These are phyloP conservation scores for Choloepus didactylus DNA, from an alignment of 2,797 vertebrate genomes.

Conservation along the genomic window DNA sequence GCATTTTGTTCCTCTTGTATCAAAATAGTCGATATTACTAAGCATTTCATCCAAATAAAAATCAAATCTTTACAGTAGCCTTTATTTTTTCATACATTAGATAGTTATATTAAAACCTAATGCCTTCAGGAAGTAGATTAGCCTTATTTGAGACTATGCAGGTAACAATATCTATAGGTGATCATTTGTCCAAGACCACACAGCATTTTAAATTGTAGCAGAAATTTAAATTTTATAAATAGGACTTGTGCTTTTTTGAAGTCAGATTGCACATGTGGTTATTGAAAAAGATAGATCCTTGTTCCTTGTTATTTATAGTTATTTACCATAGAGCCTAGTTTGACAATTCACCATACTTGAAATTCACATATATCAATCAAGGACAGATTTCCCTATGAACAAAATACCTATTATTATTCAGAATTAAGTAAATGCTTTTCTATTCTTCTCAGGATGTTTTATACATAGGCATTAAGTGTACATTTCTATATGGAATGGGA, in stretches of 20 bases:
- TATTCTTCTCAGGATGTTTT: background rate
- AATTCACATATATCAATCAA: conserved; percentile 45
- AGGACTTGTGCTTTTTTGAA: background rate
- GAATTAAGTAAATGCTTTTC: background rate
- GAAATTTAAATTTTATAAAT: background rate
- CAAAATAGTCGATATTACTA: background rate
- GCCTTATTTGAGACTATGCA: background rate
- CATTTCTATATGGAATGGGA: background rate
- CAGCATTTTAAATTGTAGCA: conserved; percentile 10
- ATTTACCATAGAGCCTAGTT: background rate
- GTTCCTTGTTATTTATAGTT: background rate
- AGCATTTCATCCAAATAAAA: conserved; percentile 6
- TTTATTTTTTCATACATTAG: conserved; percentile 26
- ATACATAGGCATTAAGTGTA: background rate
- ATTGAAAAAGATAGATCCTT: background rate
- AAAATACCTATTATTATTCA: background rate
- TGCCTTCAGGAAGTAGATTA: background rate
- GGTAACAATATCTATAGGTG: background rate
- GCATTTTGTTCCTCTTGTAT: background rate
- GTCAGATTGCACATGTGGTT: background rate
- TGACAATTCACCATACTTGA: background rate
- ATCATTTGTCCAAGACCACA: background rate
- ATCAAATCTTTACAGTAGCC: background rate
- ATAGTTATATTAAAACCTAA: conserved; percentile 13
- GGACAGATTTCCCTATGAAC: background rate